Evolutionary conservation across 1,140 invertebrate species (phyloP), one percentile per base, ranked within the genome.

Genomic region (Lordiphosa stackelbergi): DNA sequence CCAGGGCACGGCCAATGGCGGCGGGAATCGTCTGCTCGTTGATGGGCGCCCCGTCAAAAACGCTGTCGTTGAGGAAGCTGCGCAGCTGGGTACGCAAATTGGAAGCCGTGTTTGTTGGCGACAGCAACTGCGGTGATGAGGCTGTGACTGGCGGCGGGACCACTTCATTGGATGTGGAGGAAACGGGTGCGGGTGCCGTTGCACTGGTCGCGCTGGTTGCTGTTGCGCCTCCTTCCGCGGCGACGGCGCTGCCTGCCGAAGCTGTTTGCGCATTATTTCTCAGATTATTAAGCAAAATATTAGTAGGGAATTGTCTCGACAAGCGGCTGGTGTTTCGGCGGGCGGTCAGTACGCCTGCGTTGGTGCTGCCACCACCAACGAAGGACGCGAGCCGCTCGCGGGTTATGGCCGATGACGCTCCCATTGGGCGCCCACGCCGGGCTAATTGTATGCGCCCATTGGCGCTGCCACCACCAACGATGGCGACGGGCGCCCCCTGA

Each of bases 261-360:
- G 75, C 75, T 75, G 63, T 64, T 74, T 55, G 74, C 74, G 75
- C 70, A 81, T 71, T 79, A 79, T 75, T 81, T 81, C 66, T 74
- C 68, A 64, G 40, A 75, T 64, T 71, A 79, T 64, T 71, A 66
- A 62, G 38, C 48, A 83, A 53, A 64, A 75, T 75, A 46, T 54
- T 47, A 62, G 54, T 58, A 61, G 55, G 47, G 38, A 75, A 49
- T 62, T 45, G 46, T 57, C 66, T 66, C 54, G 52, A 41, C 47
- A 54, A 38, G 59, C 57, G 49, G 24, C 47, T 54, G 16, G 37
- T 38, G 24, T 47, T 56, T 56, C 55, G 66, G 24, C 53, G 46
- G 19, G 19, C 52, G 8, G 49, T 19, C 38, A 19, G 6, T 13
- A 51, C 40, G 28, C 37, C 45, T 22, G 46, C 31, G 41, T 52